Conservation (phyloP, 2,113 vertebrate genomes). For the Alosa alosa region DNA sequence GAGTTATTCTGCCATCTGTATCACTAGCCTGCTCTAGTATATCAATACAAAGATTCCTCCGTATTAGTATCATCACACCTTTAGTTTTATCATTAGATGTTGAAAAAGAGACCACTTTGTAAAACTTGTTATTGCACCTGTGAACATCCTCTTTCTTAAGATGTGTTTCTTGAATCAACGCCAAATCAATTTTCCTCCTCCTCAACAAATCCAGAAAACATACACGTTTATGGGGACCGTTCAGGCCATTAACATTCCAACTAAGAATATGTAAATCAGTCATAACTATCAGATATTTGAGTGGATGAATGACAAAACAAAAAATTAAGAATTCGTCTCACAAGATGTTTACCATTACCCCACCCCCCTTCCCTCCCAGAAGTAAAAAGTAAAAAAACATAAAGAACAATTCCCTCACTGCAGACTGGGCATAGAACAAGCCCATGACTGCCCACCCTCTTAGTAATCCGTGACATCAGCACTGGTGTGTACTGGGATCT, state of each 20-base stretch:
- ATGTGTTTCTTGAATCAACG: too few species aligned
- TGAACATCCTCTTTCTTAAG: neutral
- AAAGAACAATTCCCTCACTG: neutral
- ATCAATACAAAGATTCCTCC: neutral
- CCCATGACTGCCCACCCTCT: too few species aligned
- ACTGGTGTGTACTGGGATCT: too few species aligned
- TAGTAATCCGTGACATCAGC: too few species aligned
- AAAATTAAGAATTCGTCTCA: neutral
- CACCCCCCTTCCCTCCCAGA: neutral
- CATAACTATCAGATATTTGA: conserved; percentile 8
- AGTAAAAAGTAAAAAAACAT: too few species aligned
- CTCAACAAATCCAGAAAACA: neutral
- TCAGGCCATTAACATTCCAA: too few species aligned
- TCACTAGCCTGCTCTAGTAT: conserved; percentile 12
- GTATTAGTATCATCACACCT: neutral
- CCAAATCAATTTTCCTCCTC: neutral
- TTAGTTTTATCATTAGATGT: conserved; percentile 13
- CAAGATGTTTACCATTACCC: neutral
- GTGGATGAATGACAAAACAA: neutral
- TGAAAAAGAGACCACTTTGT: neutral
- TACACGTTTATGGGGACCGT: too few species aligned
- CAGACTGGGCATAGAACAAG: too few species aligned
- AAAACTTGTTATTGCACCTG: conserved; percentile 12
- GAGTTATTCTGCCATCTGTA: conserved; percentile 18
- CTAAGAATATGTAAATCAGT: too few species aligned